Evolutionary conservation across 53 echinoderm and acorn worm species (phyloP), one percentile per base, ranked within the genome.

Genomic region (Temnopleurus reevesii): DNA sequence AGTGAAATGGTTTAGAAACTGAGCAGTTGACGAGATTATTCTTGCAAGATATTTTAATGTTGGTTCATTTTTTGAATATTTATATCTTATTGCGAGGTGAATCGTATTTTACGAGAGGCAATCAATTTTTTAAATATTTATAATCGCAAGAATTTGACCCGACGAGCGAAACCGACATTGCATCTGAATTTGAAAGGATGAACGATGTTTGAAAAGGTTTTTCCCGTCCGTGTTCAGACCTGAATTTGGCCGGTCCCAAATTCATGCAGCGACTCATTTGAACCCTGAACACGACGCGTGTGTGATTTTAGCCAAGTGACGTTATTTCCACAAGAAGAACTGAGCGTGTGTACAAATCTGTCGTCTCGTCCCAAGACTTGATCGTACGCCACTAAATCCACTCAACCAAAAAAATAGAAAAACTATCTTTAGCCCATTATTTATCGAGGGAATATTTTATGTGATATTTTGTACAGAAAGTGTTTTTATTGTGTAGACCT

Each of bases 221-320:
- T n/a, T n/a, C n/a, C n/a, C n/a, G n/a, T n/a, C n/a, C n/a, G n/a
- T n/a, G n/a, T n/a, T n/a, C 17, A 12, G 1, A 4, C 80, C 21
- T 80, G 80, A 13, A 80, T 80, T 80, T 80, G 80, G 80, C 80
- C 80, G 80, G 80, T 80, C 47, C 80, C 80, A 51, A 29, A 80
- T 71, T 71, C 41, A 38, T 4, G 63, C 15, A 3, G 63, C 0
- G 33, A 30, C 30, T 63, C n/a, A 63, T 33, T 15, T 63, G 30
- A 3, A 17, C 55, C 8, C 13, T 31, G 33, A 15, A 27, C 0
- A n/a, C 8, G n/a, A n/a, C n/a, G n/a, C n/a, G n/a, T n/a, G n/a
- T n/a, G n/a, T n/a, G n/a, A n/a, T n/a, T n/a, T n/a, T n/a, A n/a
- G n/a, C n/a, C n/a, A n/a, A n/a, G n/a, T n/a, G n/a, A n/a, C n/a